Evolutionary conservation across 2,797 vertebrate genomes (phyloP), one percentile per base, ranked within the genome.

Genomic region (Ibycter americanus): DNA sequence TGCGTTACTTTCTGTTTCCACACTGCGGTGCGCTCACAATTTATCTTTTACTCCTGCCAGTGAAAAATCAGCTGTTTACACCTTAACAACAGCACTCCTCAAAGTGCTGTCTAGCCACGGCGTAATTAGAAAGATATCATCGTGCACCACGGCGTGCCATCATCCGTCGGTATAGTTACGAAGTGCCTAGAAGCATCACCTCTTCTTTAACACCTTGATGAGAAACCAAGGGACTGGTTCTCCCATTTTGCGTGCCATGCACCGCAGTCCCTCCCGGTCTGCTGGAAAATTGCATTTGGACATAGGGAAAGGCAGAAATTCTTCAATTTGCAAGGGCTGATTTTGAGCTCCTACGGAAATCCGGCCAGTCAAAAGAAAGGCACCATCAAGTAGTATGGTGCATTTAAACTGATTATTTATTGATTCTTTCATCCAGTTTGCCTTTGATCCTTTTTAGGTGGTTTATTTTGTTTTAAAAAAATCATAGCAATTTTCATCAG

Each of bases 131-230:
- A 58, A 44, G 49, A 23, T 12, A 36, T 36, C 66, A 61, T 14
- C 42, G 7, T 3, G 49, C 47, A 15, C 32, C 6, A 9, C 3
- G 3, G 23, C 61, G 7, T 3, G 61, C 7, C 12, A 36, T 2
- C 52, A n/a, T 34, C 73, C 4, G 3, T 3, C 10, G 40, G 52
- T 7, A 4, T 7, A 23, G 59, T 18, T 31, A 40, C 26, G 11
- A 27, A 2, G 2, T 0, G 3, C 12, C 52, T 5, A 11, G 40
- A 34, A 44, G 52, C 20, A 3, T 29, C 31, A 8, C 6, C 8
- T 49, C 36, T 15, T 34, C 76, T 71, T 52, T 27, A 34, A 40
- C 63, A 46, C 9, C 26, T 17, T 22, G 38, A 21, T 4, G 55
- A 51, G 73, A 68, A 67, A 67, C 26, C 55, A 9, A 31, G 46